These are phyloP conservation scores for Calyptomena viridis DNA, from an alignment of 2,113 vertebrate species.

Conservation along the genomic window DNA sequence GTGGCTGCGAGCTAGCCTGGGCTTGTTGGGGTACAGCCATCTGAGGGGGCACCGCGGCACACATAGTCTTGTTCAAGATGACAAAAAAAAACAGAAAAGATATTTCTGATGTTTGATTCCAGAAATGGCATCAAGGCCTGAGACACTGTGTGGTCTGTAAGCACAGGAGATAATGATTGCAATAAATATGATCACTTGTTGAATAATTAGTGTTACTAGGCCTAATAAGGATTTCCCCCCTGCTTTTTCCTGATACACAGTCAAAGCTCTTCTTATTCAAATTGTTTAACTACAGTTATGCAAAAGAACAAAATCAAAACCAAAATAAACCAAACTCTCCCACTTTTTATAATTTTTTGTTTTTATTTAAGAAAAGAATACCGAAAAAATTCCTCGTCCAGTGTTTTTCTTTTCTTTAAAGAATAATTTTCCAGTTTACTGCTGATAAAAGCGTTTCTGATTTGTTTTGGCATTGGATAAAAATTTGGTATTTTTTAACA, in stretches of 20 bases:
- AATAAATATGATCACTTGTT: neutral
- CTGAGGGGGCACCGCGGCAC: too few relatives aligned
- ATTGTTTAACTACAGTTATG: neutral
- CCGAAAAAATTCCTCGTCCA: neutral
- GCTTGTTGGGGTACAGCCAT: too few relatives aligned
- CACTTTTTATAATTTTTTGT: neutral
- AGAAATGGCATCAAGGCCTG: neutral
- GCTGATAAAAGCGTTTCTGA: neutral
- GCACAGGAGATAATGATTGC: neutral
- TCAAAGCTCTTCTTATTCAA: neutral
- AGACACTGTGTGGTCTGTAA: neutral
- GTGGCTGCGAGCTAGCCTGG: too few relatives aligned
- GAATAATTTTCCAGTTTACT: neutral
- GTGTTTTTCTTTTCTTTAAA: neutral
- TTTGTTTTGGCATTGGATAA: neutral
- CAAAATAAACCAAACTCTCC: neutral
- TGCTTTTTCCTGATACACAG: neutral
- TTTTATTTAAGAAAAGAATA: accelerated
- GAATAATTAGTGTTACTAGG: conserved; percentile 3
- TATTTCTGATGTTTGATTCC: neutral
- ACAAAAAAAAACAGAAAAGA: neutral
- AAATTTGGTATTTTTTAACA: neutral
- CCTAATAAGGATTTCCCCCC: neutral
- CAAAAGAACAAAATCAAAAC: neutral
- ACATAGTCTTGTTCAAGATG: neutral